A percentile compares a stretch with the other conserved stretches of the same genome.
phyloP scores from a whole-genome alignment of 2,113 vertebrate species.

The Aramus guarauna region DNA sequence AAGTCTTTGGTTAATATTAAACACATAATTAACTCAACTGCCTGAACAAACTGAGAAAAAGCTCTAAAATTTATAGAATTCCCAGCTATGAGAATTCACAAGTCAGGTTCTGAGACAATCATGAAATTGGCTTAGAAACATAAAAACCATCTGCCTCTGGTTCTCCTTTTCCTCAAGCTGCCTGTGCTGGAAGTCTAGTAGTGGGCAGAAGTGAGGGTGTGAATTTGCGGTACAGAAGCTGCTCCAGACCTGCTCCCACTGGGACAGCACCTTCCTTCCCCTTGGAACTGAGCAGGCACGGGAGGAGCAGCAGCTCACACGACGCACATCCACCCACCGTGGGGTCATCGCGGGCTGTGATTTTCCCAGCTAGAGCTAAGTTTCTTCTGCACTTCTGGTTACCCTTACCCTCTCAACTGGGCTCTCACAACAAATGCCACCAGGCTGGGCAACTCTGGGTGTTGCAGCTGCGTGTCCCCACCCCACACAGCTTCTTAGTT shows the following conservation, averaged over 20 bases:
- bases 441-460: background rate
- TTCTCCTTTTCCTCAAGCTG: background rate
- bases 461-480: background rate
- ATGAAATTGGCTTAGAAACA: background rate
- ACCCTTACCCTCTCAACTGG: background rate
- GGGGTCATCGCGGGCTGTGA: rapidly evolving
- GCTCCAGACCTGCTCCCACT: background rate
- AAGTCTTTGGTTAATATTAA: background rate
- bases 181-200: background rate
- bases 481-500: background rate
- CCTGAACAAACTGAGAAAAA: background rate
- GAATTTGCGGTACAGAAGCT: background rate
- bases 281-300: rapidly evolving
- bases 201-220: background rate
- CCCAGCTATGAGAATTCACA: background rate
- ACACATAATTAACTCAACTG: background rate
- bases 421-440: background rate
- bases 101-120: background rate
- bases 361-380: background rate
- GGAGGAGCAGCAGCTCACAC: rapidly evolving
- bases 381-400: background rate
- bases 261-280: background rate
- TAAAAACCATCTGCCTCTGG: background rate
- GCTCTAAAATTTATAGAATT: background rate
- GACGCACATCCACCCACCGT: rapidly evolving